These are phyloP conservation scores for Rhagologus leucostigma DNA, from an alignment of 2,113 vertebrate species.

Conservation along the genomic window DNA sequence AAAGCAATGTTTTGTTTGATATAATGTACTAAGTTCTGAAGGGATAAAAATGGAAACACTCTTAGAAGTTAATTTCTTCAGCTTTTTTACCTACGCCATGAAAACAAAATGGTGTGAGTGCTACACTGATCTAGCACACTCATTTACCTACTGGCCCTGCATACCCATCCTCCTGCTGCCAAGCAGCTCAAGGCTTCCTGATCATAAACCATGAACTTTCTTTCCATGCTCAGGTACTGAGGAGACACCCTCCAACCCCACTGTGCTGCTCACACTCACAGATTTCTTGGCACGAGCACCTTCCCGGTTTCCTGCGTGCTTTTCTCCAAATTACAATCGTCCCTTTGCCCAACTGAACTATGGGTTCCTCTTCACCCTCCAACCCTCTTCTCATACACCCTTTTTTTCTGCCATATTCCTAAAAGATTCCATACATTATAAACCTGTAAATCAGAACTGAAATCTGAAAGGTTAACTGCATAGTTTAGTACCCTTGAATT, in stretches of 20 bases:
- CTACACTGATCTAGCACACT: background rate
- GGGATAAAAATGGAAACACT: background rate
- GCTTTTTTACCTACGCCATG: background rate
- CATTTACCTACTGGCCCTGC: background rate
- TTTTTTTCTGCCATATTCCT: background rate
- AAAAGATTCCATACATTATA: background rate
- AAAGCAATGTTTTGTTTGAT: background rate
- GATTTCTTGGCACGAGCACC: background rate
- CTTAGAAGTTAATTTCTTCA: background rate
- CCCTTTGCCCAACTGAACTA: background rate
- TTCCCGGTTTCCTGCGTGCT: fast-evolving
- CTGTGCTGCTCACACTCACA: background rate
- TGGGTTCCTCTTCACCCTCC: background rate
- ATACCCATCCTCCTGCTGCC: background rate
- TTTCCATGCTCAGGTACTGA: background rate
- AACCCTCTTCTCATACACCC: background rate
- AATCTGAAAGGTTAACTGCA: background rate
- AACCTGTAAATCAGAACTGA: background rate
- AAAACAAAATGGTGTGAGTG: background rate
- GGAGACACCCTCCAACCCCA: background rate
- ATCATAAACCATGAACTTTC: background rate
- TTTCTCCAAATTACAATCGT: background rate
- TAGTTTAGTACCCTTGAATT: background rate
- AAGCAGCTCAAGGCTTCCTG: background rate
- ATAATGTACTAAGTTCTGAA: background rate